Evolutionary conservation across 2,888 invertebrate genomes (phyloP).

Genomic region (Sesia apiformis): DNA sequence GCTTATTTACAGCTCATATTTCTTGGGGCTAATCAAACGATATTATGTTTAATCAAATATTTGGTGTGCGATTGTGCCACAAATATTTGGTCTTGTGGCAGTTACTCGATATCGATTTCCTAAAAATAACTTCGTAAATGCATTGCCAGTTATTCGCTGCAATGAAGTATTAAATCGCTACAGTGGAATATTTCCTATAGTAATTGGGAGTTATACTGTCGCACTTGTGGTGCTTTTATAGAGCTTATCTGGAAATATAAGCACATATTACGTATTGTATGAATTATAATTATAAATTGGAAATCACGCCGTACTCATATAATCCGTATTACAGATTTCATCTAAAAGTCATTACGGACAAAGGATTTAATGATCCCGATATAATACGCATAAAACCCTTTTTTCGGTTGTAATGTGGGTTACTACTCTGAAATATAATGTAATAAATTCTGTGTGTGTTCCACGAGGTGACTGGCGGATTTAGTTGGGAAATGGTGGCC

Average conservation of each 20-base stretch:
- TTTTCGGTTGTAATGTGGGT: constrained; percentile 22
- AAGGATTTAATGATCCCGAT: constrained; percentile 27
- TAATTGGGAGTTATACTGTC: no score
- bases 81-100: constrained; percentile 20
- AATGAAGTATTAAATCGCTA: constrained; percentile 11
- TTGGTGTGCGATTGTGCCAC: constrained; percentile 13
- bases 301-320: constrained; percentile 4
- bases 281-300: constrained; percentile 1
- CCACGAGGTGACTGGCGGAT: constrained; percentile 22
- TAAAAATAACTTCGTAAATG: constrained; percentile 28
- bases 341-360: constrained; percentile 16
- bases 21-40: constrained; percentile 9
- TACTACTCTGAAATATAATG: constrained; percentile 11
- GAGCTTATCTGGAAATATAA: background rate
- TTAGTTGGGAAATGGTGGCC: constrained; percentile 19
- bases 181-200: no score
- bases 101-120: constrained; percentile 28
- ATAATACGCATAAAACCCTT: constrained; percentile 22
- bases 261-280: background rate
- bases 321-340: constrained; percentile 6
- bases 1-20: constrained; percentile 10
- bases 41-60: background rate
- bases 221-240: no score
- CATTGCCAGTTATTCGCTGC: constrained; percentile 16
- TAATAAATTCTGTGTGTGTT: constrained; percentile 28